Evolutionary conservation across 2,797 vertebrate species (phyloP), one percentile per base, ranked within the genome.

Genomic region (Lepus oiostolus): DNA sequence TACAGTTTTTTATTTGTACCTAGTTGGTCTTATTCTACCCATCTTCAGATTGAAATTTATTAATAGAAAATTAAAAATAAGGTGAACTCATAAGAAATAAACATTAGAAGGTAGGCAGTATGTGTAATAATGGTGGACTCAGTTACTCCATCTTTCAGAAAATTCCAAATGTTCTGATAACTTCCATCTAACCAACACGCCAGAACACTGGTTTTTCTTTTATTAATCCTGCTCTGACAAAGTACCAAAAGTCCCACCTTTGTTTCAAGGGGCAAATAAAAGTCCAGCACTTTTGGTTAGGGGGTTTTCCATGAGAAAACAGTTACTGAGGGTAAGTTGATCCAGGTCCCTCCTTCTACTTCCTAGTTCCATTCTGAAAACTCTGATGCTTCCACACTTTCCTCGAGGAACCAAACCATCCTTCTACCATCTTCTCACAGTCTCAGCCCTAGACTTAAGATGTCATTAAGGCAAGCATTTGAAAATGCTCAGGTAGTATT

Each of bases 61-160:
- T 70, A 68, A 82, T n/a, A 86, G 38, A 75, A 80, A 70, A 88
- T 67, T 76, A 28, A 76, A 88, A 82, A 72, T 10, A 32, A 68
- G 76, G 54, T 17, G 42, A 38, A 70, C 1, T 63, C 24, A 35
- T 8, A 24, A 90, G 50, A 32, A 67, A 65, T 75, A 26, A 76
- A 80, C 4, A 11, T 30, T 24, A n/a, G 14, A 35, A 71, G 7
- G 42, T 14, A 63, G 28, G 7, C 22, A 65, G 16, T 50, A 9
- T 10, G 7, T 2, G 3, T 35, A 72, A 42, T 14, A 21, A 12
- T 24, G 9, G 11, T 75, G 10, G 21, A 22, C 42, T 38, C 65
- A 77, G 19, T 58, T 54, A 11, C 35, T 63, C 38, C 52, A 28
- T 32, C 19, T 38, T 24, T 54, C 62, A 58, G 65, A 82, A 50